Percentiles rank a stretch among this genome's conserved stretches.
These are phyloP conservation scores for Choloepus hoffmanni DNA, from an alignment of 2,113 vertebrate genomes.

Conservation along the genomic window DNA sequence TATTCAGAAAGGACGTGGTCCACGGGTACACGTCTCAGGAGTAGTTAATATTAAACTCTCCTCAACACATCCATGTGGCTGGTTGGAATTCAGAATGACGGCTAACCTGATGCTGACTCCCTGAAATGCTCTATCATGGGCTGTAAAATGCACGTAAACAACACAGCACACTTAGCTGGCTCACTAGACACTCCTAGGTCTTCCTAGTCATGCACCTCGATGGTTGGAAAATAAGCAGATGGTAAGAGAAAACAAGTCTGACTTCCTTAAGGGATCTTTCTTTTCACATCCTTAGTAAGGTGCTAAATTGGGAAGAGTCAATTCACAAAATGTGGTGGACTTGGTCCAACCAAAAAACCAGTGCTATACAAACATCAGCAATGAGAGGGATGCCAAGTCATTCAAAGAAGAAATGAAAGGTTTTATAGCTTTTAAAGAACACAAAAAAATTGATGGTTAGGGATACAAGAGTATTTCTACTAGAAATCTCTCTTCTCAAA, in stretches of 20 bases:
- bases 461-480: background rate
- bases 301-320: conserved; percentile 90
- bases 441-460: background rate
- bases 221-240: conserved; percentile 90
- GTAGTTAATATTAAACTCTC: conserved; percentile 86
- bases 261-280: conserved; percentile 88
- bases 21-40: conserved; percentile 71
- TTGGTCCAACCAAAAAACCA: conserved; percentile 90
- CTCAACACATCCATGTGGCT: conserved; percentile 80
- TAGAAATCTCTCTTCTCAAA: background rate
- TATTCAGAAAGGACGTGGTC: conserved; percentile 83
- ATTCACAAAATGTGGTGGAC: conserved; percentile 84
- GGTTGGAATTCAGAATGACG: conserved; percentile 65
- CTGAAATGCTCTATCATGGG: conserved; percentile 86
- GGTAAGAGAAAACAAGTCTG: conserved; percentile 90
- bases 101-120: conserved; percentile 91
- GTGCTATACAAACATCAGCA: conserved; percentile 93
- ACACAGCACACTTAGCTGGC: conserved; percentile 87
- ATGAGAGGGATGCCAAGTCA: conserved; percentile 87
- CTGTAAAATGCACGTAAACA: conserved; percentile 90
- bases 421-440: conserved; percentile 84
- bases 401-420: conserved; percentile 87
- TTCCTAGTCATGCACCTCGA: conserved; percentile 88
- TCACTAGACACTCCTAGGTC: conserved; percentile 88
- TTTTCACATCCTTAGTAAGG: conserved; percentile 90